Evolutionary conservation across 2,888 invertebrate genomes (phyloP), one percentile per base, ranked within the genome.

Genomic region (Cyaniris semiargus): DNA sequence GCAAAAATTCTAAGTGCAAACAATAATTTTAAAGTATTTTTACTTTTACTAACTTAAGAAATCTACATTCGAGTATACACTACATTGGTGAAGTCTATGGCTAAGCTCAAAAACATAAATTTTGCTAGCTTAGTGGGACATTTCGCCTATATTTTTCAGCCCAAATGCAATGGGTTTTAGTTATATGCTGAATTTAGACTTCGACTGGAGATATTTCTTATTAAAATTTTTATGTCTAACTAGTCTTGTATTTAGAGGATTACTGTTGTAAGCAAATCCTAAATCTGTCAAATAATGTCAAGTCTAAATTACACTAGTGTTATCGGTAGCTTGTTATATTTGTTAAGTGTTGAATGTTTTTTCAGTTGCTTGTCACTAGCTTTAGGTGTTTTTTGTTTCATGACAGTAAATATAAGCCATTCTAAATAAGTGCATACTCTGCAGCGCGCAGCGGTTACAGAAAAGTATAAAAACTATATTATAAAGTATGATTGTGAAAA

Each of bases 351-450:
- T 74, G 48, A 74, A 48, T 15, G 15, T 48, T 74, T 53, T 34
- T 48, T 74, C 27, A 18, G 27, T 74, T 74, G 53, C 74, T 48
- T 23, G 74, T 72, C 38, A 48, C 48, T 74, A 74, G 74, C 23
- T 74, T 74, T 74, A 74, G 74, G 44, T 74, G 48, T 38, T 72
- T 48, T 44, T 48, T 53, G 15, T n/a, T 48, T 74, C 8, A 27
- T 31, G 27, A 66, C 5, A 18, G 53, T 53, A 53, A 18, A 53
- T 5, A 18, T 53, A 53, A 53, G 53, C 53, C 53, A 53, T 53
- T 53, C 4, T 53, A 53, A 53, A 44, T 44, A 53, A 53, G 53
- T 53, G 18, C 44, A 44, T 44, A 53, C 48, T 53, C 48, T 53
- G 13, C 48, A 18, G 15, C 48, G 18, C 18, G 13, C 48, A 18